Conservation (phyloP, 2,888 invertebrate genomes). For the Notocelia uddmanniana region DNA sequence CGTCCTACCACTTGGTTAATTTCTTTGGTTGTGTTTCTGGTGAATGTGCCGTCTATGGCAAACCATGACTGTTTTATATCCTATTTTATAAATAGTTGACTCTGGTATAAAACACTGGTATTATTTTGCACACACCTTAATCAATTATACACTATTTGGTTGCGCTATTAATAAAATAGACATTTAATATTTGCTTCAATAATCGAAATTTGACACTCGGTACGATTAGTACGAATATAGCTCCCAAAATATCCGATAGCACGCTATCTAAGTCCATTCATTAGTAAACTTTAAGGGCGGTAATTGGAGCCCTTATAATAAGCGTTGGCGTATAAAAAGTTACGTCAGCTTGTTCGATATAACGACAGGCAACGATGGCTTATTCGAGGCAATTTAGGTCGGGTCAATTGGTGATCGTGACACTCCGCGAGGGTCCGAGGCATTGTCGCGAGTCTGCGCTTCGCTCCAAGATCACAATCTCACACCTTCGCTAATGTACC, state of each 20-base stretch:
- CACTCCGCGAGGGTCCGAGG: conserved; percentile 59
- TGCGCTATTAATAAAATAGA: conserved; percentile 39
- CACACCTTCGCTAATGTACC: conserved; percentile 16
- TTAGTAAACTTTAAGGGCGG: conserved; percentile 53
- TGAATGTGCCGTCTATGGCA: too few relatives aligned
- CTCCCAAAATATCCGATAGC: conserved; percentile 26
- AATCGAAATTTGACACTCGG: conserved; percentile 28
- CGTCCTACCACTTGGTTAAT: too few relatives aligned
- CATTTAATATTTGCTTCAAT: background rate
- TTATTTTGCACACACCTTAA: too few relatives aligned
- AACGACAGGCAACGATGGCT: conserved; percentile 66
- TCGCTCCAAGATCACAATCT: conserved; percentile 34
- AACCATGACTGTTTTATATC: too few relatives aligned
- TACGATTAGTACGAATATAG: conserved; percentile 13
- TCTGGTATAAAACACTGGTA: too few relatives aligned
- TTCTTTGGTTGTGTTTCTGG: too few relatives aligned
- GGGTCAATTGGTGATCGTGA: conserved; percentile 72
- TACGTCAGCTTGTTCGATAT: conserved; percentile 68
- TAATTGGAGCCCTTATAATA: conserved; percentile 60
- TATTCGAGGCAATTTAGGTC: conserved; percentile 73
- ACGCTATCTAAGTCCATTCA: conserved; percentile 35
- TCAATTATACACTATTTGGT: conserved; percentile 22
- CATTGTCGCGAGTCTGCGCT: conserved; percentile 25
- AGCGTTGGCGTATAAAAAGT: conserved; percentile 58
- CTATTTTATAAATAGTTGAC: too few relatives aligned